Conservation (phyloP, 2,113 vertebrate species). For the Callopanchax toddi region DNA sequence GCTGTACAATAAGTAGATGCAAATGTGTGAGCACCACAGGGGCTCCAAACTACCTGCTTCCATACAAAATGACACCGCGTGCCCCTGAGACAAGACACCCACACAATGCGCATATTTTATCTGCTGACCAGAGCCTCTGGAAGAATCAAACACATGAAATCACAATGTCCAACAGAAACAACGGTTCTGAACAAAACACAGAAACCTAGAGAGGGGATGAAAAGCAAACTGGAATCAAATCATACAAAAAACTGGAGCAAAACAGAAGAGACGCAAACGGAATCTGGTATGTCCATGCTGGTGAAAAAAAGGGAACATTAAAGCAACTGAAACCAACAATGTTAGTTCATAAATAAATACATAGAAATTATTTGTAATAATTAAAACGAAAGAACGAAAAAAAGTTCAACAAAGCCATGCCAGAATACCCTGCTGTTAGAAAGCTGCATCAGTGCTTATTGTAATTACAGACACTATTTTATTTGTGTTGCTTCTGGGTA, state of each 20-base stretch:
- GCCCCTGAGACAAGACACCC: conserved; percentile 71
- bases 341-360: conserved; percentile 83
- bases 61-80: conserved; percentile 62
- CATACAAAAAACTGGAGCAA: conserved; percentile 80
- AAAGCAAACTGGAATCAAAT: conserved; percentile 83
- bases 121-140: conserved; percentile 80
- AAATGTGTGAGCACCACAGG: conserved; percentile 65
- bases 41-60: conserved; percentile 69
- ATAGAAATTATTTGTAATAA: conserved; percentile 77
- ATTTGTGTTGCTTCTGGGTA: conserved; percentile 48
- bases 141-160: conserved; percentile 77
- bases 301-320: conserved; percentile 84
- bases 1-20: conserved; percentile 64
- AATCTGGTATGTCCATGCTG: conserved; percentile 87
- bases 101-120: conserved; percentile 72
- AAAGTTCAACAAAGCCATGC: conserved; percentile 84
- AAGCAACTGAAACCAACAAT: conserved; percentile 84
- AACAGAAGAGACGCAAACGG: conserved; percentile 83
- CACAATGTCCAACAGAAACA: conserved; percentile 80
- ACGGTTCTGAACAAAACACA: conserved; percentile 82
- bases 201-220: conserved; percentile 85
- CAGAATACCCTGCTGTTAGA: conserved; percentile 82
- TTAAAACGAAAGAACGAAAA: conserved; percentile 76
- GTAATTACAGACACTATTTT: conserved; percentile 43
- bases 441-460: conserved; percentile 47